Evolutionary conservation across 2,797 vertebrate species (phyloP), one percentile per base, ranked within the genome.

Genomic region (Chloroceryle inda): DNA sequence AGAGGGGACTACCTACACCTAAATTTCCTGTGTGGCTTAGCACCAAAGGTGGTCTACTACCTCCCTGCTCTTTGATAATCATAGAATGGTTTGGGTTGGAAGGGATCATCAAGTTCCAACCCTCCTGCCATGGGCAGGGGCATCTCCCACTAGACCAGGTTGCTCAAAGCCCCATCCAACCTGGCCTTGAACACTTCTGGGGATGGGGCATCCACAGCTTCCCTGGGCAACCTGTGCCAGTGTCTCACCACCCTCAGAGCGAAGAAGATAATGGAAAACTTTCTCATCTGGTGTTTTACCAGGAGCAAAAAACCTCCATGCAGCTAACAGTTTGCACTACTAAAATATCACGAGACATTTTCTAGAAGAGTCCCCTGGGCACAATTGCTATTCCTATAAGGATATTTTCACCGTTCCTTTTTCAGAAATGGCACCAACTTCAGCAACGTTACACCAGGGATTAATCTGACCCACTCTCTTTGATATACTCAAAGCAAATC

Each of bases 1-100:
- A 31, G 10, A 0, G 5, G 23, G 9, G 4, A 4, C 5, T 11
- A 10, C 15, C 33, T 40, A 8, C 3, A 8, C 3, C 10, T 59
- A 2, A 5, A 24, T 50, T 47, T 87, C 27, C 53, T 8, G 13
- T 2, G 11, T 52, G 49, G 29, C 13, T 63, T 13, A 42, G 9
- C 9, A 37, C 44, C 13, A 13, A 16, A 22, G 1, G 7, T 45
- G 16, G 7, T 26, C 38, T 29, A 3, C 40, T 22, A 5, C 2
- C 37, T 66, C 37, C 24, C 45, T 8, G 1, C 6, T 52, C 31
- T 68, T 49, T 18, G 10, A 31, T 31, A 14, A 1, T 22, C n/a
- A 6, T 22, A 23, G n/a, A 59, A 53, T 31, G 50, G 50, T 53
- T 53, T 53, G 27, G 17, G 27, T 53, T 29, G 50, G 27, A 53